These are phyloP conservation scores for Pseudochirops cupreus DNA, from an alignment of 2,797 vertebrate species.

Conservation along the genomic window DNA sequence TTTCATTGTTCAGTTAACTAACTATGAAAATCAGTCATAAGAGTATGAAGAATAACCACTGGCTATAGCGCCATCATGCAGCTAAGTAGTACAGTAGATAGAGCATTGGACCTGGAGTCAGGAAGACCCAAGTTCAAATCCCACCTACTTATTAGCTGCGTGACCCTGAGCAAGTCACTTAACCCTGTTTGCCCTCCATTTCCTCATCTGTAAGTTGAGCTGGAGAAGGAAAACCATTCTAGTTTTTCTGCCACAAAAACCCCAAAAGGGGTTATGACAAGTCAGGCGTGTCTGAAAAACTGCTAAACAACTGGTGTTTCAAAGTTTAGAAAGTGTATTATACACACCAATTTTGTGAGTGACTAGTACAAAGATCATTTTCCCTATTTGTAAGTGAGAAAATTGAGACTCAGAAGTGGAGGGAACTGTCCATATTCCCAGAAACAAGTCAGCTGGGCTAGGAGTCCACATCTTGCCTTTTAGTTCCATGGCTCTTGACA, in stretches of 20 bases:
- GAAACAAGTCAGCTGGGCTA: not conserved
- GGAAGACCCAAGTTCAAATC: not conserved
- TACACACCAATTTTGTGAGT: not conserved
- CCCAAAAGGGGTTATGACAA: not conserved
- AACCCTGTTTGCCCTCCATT: not conserved
- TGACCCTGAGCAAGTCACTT: not conserved
- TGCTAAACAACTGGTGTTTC: not conserved
- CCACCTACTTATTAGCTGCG: not conserved
- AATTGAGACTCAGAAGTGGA: not conserved
- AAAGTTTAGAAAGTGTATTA: not conserved
- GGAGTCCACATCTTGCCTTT: not conserved
- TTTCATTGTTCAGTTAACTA: not conserved
- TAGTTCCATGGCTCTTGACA: not conserved
- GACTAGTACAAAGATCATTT: not conserved
- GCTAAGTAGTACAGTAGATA: not conserved
- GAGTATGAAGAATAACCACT: not conserved
- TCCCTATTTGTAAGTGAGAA: not conserved
- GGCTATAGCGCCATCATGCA: not conserved
- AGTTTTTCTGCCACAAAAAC: not conserved
- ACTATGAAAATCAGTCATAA: not conserved
- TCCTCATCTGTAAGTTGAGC: not conserved
- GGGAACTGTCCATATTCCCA: not conserved
- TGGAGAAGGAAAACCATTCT: not conserved
- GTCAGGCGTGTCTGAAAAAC: not conserved
- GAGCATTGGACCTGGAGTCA: not conserved